Base-by-base conservation (phyloP, 2,888 invertebrate species). In the Serrognathus titanus region DNA sequence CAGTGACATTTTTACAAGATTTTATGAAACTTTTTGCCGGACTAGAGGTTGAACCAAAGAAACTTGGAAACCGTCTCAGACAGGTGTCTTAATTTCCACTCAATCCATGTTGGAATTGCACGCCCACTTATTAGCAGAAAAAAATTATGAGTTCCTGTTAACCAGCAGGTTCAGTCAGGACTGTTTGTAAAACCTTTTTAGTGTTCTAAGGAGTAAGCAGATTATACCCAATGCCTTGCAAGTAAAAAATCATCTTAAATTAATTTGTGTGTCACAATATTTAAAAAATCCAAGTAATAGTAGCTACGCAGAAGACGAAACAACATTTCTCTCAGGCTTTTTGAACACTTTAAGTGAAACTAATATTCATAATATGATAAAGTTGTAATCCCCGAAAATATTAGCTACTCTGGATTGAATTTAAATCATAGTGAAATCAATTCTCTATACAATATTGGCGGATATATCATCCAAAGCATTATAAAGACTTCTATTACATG, bases 141-240 rank as follows among this genome's bases (percentile, higher is more conserved):
- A 50, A 54, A n/a, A 48, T 1, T 63, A 62, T 57, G 8, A 48
- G 6, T 65, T 60, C 60, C 35, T 66, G 46, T 53, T 65, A 47
- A 63, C 65, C 10, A 56, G 61, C 40, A 12, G 64, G 46, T 60
- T 66, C 56, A 57, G 59, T 39, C 60, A 65, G 45, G 62, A 65
- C 37, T 64, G 60, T 55, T 46, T 62, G 12, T 62, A 66, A 52
- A 65, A 66, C 58, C 51, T 62, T 36, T 64, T 64, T 60, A 54
- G 50, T 49, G 46, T 58, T 9, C 13, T 62, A 20, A 41, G 64
- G 46, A 55, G 52, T 36, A 64, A 61, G 47, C 61, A 61, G 41
- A 39, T 60, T 16, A 38, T 60, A 16, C 16, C 16, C 16, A 16
- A 16, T 16, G 16, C 16, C 16, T 16, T 16, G 16, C 16, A 16